phyloP scores from a whole-genome alignment of 2,113 vertebrate species.

The Forbesichthys agassizii region DNA sequence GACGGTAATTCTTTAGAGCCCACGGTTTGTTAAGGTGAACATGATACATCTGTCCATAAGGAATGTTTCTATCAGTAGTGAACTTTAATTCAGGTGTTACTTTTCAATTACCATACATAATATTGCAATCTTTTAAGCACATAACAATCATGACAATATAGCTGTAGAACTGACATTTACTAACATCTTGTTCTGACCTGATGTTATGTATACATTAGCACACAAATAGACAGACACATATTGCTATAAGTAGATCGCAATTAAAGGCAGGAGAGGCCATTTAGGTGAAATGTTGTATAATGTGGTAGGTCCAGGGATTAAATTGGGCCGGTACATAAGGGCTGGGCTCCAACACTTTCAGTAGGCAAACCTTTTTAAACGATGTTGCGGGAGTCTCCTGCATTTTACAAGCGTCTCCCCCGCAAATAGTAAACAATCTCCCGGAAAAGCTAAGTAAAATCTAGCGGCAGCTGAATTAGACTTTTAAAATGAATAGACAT shows the following conservation, averaged over 20 bases:
- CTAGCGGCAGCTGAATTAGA: neutral
- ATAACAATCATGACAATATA: conserved; percentile 19
- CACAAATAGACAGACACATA: no score
- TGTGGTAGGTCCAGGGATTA: neutral
- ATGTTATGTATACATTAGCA: conserved; percentile 1
- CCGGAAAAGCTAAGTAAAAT: no score
- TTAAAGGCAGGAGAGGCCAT: neutral
- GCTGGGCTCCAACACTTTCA: no score
- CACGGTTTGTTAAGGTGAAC: conserved; percentile 42
- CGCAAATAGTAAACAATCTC: no score
- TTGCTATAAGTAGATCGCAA: neutral
- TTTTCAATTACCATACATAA: conserved; percentile 35
- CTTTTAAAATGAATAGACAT: neutral
- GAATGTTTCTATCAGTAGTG: conserved; percentile 55
- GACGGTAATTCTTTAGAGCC: conserved; percentile 46
- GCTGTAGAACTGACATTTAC: neutral
- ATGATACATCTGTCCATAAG: conserved; percentile 66
- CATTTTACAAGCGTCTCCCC: no score
- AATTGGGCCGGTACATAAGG: no score
- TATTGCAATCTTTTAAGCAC: conserved; percentile 32
- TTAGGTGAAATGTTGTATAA: neutral
- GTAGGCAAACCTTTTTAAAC: neutral
- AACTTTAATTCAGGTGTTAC: conserved; percentile 51
- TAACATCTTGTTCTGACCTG: conserved; percentile 10
- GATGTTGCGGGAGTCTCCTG: no score